These are phyloP conservation scores for Zoanthus sociatus DNA, from an alignment of 92 coral and sea anemone genomes.

Conservation along the genomic window DNA sequence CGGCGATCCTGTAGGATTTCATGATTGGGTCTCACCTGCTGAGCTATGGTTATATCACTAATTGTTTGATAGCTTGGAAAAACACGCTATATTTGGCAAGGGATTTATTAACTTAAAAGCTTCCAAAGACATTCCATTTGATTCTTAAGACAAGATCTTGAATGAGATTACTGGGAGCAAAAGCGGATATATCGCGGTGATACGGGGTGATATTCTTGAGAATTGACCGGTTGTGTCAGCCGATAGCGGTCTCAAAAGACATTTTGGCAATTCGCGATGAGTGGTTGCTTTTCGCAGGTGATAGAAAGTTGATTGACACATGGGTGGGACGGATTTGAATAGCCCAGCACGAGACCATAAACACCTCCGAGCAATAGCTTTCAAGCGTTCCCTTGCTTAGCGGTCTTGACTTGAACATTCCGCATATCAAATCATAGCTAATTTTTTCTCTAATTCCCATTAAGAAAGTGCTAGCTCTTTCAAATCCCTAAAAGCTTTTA, in stretches of 20 bases:
- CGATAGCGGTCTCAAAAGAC: constrained; percentile 61
- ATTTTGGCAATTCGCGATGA: constrained; percentile 63
- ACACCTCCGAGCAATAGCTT: constrained; percentile 95
- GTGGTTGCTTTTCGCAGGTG: constrained; percentile 91
- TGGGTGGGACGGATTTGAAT: constrained; percentile 93
- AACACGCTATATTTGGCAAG: constrained; percentile 97
- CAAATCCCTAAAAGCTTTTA: constrained; percentile 19
- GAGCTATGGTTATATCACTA: constrained; percentile 95
- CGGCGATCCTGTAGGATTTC: constrained; percentile 87
- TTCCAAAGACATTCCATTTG: constrained; percentile 54
- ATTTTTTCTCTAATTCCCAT: constrained; percentile 30
- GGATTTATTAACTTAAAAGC: constrained; percentile 77
- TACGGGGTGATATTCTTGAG: constrained; percentile 54
- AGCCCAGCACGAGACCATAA: constrained; percentile 88
- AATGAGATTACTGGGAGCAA: constrained; percentile 29
- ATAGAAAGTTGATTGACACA: constrained; percentile 84
- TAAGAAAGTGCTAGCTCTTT: constrained; percentile 7
- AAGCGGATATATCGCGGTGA: constrained; percentile 54
- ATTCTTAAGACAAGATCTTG: constrained; percentile 56
- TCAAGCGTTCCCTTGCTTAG: constrained; percentile 64
- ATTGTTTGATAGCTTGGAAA: constrained; percentile 98
- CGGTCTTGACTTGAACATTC: constrained; percentile 27
- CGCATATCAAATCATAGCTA: constrained; percentile 32
- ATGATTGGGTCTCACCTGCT: constrained; percentile 92
- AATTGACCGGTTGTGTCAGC: constrained; percentile 65